These are phyloP conservation scores for Halcyon malimbica DNA, from an alignment of 2,113 vertebrate species.

Conservation along the genomic window DNA sequence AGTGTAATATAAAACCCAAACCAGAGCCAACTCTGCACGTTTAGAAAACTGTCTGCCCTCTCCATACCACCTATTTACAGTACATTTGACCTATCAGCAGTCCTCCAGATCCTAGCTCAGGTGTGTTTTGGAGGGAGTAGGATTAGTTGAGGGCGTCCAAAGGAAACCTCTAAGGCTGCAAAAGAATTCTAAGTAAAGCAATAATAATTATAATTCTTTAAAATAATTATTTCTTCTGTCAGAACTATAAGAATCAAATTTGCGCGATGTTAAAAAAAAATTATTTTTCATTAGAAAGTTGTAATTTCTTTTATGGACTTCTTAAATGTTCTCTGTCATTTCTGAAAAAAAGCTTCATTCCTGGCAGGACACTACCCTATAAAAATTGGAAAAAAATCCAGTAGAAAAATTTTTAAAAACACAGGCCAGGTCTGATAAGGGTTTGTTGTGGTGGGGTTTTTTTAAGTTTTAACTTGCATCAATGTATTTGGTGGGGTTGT, in stretches of 20 bases:
- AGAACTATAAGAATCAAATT: conserved; percentile 36
- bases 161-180: not conserved
- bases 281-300: conserved; percentile 32
- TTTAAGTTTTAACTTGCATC: not conserved
- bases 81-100: not conserved
- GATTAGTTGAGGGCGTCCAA: not conserved
- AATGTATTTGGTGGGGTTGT: not conserved
- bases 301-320: conserved; percentile 12
- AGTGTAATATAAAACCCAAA: not conserved
- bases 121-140: not conserved
- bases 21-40: not conserved
- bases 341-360: not conserved
- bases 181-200: not conserved
- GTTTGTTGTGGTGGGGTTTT: not conserved
- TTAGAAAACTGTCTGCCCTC: not conserved
- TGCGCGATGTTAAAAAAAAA: conserved; percentile 32
- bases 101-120: not conserved
- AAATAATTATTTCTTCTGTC: conserved; percentile 27
- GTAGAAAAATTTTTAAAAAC: not conserved
- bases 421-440: not conserved
- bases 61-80: not conserved
- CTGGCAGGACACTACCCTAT: not conserved
- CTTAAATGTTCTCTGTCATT: not conserved
- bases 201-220: conserved; percentile 14
- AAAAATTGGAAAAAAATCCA: not conserved